These are phyloP conservation scores for Chiloscyllium plagiosum DNA, from an alignment of 2,113 vertebrate species.

Conservation along the genomic window DNA sequence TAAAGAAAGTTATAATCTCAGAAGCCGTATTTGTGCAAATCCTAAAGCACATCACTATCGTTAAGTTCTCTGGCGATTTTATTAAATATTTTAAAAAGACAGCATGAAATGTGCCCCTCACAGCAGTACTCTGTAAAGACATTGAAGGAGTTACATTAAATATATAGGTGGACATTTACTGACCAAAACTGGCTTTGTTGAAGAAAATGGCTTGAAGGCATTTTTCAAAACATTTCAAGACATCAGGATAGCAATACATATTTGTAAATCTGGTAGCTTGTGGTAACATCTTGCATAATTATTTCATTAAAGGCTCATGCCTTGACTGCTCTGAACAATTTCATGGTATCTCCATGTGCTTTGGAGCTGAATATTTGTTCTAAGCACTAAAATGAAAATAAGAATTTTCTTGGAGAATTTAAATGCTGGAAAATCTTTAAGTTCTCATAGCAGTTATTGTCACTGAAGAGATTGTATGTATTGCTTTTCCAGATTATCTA, in stretches of 20 bases:
- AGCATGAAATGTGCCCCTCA: neutral
- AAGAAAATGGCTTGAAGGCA: neutral
- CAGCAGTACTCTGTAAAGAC: neutral
- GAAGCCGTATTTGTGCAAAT: neutral
- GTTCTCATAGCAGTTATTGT: too few relatives aligned
- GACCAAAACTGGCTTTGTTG: neutral
- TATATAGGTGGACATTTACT: neutral
- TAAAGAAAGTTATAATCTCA: neutral
- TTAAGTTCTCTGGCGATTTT: neutral
- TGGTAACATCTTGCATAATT: neutral
- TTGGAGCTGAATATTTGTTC: neutral
- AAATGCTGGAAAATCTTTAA: conserved; percentile 1
- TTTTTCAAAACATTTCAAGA: neutral
- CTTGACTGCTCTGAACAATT: neutral
- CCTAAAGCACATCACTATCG: neutral
- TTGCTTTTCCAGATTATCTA: neutral
- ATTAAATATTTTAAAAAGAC: neutral
- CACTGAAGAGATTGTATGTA: neutral
- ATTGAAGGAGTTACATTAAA: neutral
- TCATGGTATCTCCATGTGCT: neutral
- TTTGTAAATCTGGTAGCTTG: neutral
- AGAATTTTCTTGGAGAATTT: neutral
- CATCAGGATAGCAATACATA: neutral
- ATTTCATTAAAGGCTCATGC: neutral
- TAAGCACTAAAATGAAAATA: neutral